Conservation (phyloP, 2,888 invertebrate species). For the Epistrophe grossulariae region DNA sequence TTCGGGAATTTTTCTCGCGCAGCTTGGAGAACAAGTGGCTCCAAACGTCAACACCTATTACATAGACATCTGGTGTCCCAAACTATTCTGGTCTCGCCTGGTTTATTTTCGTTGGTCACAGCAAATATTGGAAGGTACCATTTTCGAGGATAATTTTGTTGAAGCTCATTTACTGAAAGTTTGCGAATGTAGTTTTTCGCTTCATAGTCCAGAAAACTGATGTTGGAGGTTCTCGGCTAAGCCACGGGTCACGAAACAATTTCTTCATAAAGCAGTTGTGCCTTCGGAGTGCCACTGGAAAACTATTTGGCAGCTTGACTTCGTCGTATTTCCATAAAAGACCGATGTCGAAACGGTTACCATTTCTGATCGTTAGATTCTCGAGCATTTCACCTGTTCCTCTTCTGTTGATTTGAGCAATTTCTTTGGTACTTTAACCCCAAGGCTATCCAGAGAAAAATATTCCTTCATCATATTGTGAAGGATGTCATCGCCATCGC, state of each 20-base stretch:
- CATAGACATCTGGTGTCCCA: conserved; percentile 77
- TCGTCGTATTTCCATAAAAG: conserved; percentile 75
- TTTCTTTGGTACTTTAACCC: background rate
- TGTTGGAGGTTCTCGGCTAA: conserved; percentile 17
- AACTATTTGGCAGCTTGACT: conserved; percentile 75
- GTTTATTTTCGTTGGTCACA: conserved; percentile 76
- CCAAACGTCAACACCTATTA: conserved; percentile 34
- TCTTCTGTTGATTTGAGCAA: background rate
- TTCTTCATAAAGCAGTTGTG: conserved; percentile 68
- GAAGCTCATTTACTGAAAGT: conserved; percentile 19
- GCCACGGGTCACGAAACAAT: conserved; percentile 35
- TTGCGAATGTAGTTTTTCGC: background rate
- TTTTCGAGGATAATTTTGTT: conserved; percentile 45
- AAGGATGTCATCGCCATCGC: background rate
- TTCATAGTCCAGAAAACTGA: conserved; percentile 43
- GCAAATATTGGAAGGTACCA: conserved; percentile 78
- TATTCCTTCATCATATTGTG: conserved; percentile 2
- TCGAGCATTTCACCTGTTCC: background rate
- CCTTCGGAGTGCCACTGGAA: conserved; percentile 64
- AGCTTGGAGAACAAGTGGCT: conserved; percentile 5
- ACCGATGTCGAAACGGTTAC: conserved; percentile 54
- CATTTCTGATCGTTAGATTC: conserved; percentile 12
- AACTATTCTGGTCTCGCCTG: conserved; percentile 77
- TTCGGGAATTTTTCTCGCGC: too few relatives aligned
- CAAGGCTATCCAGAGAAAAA: conserved; percentile 8